These are phyloP conservation scores for Meliscaeva auricollis DNA, from an alignment of 2,888 invertebrate species.

Conservation along the genomic window DNA sequence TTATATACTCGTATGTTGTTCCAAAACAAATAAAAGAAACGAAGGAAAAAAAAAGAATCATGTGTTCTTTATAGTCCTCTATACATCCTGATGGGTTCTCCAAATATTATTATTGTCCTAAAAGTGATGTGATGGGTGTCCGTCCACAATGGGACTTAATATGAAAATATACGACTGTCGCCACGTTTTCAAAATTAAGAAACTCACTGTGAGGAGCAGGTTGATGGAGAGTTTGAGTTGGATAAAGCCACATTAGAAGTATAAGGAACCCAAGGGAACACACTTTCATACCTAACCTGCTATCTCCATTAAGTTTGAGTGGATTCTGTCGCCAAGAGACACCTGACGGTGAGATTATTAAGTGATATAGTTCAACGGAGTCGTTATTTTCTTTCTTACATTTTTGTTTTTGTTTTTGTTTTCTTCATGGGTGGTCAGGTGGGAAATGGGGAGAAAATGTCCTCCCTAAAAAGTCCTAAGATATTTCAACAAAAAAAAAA, in stretches of 20 bases:
- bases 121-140: not conserved
- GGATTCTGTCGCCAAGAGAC: constrained; percentile 38
- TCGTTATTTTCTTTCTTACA: constrained; percentile 8
- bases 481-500: constrained; percentile 15
- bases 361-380: constrained; percentile 32
- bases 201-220: constrained; percentile 6
- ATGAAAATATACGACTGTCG: constrained; percentile 8
- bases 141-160: constrained; percentile 2
- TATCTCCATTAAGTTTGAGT: constrained; percentile 12
- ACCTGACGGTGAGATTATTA: constrained; percentile 39
- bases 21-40: not conserved
- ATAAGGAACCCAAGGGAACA: not conserved
- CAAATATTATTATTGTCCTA: constrained; percentile 19
- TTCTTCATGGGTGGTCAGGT: not conserved
- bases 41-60: not conserved
- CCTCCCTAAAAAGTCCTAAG: not conserved
- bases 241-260: not conserved
- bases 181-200: constrained; percentile 30
- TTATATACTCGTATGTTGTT: not conserved
- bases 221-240: not conserved
- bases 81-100: constrained; percentile 1
- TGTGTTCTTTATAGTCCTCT: not conserved
- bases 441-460: not conserved
- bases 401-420: not conserved
- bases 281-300: not conserved